Evolutionary conservation across 2,888 invertebrate species (phyloP).

Genomic region (Zelleria hepariella): DNA sequence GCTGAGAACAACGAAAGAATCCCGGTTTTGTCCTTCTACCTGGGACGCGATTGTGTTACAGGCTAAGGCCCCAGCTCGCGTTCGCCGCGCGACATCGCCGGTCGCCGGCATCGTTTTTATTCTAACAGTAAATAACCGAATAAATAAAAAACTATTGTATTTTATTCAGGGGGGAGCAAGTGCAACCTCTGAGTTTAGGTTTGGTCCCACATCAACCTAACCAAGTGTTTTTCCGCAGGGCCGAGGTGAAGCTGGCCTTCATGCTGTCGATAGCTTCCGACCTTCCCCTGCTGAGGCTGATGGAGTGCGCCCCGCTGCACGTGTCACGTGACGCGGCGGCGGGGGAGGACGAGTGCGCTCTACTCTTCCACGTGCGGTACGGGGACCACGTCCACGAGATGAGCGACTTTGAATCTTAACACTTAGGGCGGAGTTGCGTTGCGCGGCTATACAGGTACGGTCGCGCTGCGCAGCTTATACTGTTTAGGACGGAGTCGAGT

Average conservation of each 20-base stretch:
- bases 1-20: too few species aligned
- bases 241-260: slow-evolving; percentile 26
- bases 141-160: not conserved
- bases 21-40: too few species aligned
- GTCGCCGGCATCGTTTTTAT: too few species aligned
- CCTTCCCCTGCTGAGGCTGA: slow-evolving; percentile 38
- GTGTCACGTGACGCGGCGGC: slow-evolving; percentile 39
- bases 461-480: too few species aligned
- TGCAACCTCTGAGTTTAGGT: not conserved
- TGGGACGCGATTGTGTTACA: too few species aligned
- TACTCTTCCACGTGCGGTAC: slow-evolving; percentile 45
- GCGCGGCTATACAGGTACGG: too few species aligned
- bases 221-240: not conserved
- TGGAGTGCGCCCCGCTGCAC: slow-evolving; percentile 42
- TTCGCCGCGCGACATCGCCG: too few species aligned
- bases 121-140: too few species aligned
- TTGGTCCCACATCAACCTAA: not conserved
- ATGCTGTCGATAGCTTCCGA: slow-evolving; percentile 49
- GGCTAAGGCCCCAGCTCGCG: too few species aligned
- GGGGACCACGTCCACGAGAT: slow-evolving; percentile 20
- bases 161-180: not conserved
- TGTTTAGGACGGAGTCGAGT: too few species aligned
- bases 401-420: too few species aligned
- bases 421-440: too few species aligned
- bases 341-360: slow-evolving; percentile 50